These are phyloP conservation scores for Aphelenchoides besseyi DNA, from an alignment of 1,140 invertebrate species.

Conservation along the genomic window DNA sequence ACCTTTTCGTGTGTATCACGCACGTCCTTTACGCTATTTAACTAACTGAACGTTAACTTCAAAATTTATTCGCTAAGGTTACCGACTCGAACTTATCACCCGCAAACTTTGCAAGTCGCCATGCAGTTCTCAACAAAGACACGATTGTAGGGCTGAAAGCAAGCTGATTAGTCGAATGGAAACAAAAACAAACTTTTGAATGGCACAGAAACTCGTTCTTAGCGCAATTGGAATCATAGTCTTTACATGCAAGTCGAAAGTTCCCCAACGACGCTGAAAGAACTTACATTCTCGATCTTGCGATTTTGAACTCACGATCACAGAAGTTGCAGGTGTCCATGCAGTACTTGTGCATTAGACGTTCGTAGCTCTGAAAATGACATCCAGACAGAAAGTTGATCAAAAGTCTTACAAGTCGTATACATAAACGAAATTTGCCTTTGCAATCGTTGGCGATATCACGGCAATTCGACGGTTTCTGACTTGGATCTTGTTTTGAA, in stretches of 20 bases:
- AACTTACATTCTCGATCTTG: not conserved
- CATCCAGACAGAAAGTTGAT: not conserved
- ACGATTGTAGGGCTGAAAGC: not conserved
- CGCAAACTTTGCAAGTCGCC: not conserved
- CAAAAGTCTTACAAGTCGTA: not conserved
- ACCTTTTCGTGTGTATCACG: too few relatives aligned
- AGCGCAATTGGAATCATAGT: not conserved
- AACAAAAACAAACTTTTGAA: not conserved
- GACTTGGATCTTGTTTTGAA: not conserved
- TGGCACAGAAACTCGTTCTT: not conserved
- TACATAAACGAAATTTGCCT: not conserved
- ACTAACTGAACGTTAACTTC: not conserved
- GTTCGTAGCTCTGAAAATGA: slow-evolving; percentile 1
- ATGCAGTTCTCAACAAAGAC: not conserved
- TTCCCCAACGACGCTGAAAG: not conserved
- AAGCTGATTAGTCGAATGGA: not conserved
- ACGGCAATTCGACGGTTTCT: not conserved
- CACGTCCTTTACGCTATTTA: too few relatives aligned
- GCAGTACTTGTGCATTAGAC: not conserved
- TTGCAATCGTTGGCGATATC: not conserved
- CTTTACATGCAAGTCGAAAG: not conserved
- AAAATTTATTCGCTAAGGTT: not conserved
- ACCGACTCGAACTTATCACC: not conserved
- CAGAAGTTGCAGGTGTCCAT: not conserved
- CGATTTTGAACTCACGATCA: not conserved